These are phyloP conservation scores for Drosophila baimaii DNA, from an alignment of 1,140 invertebrate genomes.

Conservation along the genomic window DNA sequence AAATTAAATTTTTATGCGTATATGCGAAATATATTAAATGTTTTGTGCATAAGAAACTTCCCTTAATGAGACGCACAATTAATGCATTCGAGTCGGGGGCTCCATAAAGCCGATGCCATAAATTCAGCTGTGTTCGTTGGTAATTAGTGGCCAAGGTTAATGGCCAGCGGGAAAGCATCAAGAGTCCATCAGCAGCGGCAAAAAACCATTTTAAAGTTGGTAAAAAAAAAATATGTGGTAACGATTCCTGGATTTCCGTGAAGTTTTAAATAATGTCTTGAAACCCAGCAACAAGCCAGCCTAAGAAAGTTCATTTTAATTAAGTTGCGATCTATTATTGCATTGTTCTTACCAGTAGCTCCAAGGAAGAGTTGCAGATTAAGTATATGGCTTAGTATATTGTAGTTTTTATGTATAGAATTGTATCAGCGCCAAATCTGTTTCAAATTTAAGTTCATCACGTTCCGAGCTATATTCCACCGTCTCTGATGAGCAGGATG, in stretches of 20 bases:
- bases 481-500: not conserved
- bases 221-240: not conserved
- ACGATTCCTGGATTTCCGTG: not conserved
- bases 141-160: constrained; percentile 63
- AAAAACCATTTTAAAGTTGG: not conserved
- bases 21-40: constrained; percentile 53
- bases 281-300: too few species aligned
- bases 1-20: constrained; percentile 61
- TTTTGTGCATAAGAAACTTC: constrained; percentile 57
- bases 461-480: not conserved
- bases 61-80: constrained; percentile 59
- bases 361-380: too few species aligned
- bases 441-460: not conserved
- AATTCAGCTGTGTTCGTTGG: constrained; percentile 35
- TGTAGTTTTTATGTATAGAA: not conserved
- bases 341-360: too few species aligned
- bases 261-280: not conserved
- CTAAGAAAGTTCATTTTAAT: not conserved
- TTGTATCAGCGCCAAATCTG: not conserved
- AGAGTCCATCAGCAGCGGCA: constrained; percentile 33
- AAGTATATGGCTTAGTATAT: too few species aligned
- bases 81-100: constrained; percentile 47
- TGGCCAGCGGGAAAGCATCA: constrained; percentile 27
- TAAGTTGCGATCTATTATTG: not conserved
- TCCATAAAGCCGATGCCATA: constrained; percentile 51